phyloP scores from a whole-genome alignment of 2,113 vertebrate species.

The Cygnus atratus region DNA sequence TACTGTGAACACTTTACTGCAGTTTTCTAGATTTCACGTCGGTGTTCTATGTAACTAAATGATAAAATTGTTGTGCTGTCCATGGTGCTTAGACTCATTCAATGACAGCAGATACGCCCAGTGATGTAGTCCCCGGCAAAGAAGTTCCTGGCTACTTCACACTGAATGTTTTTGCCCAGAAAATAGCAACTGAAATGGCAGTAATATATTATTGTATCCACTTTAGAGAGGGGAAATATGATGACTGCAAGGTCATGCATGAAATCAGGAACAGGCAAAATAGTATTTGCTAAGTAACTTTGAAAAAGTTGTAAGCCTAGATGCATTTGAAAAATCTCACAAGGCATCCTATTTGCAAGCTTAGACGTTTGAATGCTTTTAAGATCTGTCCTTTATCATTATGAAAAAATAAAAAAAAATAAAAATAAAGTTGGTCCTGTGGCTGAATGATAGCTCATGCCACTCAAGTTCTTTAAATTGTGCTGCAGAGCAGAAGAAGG shows the following conservation, averaged over 20 bases:
- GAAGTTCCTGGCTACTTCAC: rapidly evolving
- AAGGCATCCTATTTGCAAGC: background rate
- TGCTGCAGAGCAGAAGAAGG: background rate
- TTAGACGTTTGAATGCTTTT: background rate
- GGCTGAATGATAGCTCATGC: background rate
- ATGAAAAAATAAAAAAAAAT: background rate
- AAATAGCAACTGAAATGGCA: rapidly evolving
- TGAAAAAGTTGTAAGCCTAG: background rate
- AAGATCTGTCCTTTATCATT: background rate
- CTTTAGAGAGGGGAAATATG: rapidly evolving
- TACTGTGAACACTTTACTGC: background rate
- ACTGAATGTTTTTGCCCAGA: background rate
- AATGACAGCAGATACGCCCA: rapidly evolving
- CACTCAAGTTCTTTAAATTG: background rate
- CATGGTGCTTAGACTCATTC: background rate
- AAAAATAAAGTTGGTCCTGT: background rate
- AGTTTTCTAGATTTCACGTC: background rate
- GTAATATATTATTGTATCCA: background rate
- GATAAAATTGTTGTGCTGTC: background rate
- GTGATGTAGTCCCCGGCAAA: background rate
- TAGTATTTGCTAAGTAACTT: background rate
- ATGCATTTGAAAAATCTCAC: background rate
- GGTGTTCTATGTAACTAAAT: background rate
- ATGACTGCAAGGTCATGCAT: background rate
- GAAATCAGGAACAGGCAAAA: background rate